Percentiles rank a stretch among this genome's conserved stretches.
Conservation (phyloP, 1,140 invertebrate genomes). For the Alviniconcha marisindica region DNA sequence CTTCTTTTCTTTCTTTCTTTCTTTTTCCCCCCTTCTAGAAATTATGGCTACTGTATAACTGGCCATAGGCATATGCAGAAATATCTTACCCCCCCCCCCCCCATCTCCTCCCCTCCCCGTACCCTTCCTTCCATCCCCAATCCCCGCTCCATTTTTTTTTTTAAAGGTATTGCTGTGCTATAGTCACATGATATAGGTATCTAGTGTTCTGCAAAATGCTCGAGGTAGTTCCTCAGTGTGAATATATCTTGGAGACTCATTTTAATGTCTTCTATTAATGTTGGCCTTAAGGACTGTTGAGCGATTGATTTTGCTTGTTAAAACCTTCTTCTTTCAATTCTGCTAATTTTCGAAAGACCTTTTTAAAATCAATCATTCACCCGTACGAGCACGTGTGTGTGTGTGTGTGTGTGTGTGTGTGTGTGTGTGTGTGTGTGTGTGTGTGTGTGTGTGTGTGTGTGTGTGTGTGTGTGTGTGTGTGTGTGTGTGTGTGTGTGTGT, state of each 20-base stretch:
- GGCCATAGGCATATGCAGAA: too few species aligned
- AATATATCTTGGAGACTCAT: background rate
- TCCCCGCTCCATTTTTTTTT: too few species aligned
- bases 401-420: constrained; percentile 5
- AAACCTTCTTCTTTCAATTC: background rate
- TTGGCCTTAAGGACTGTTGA: background rate
- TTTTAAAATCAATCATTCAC: background rate
- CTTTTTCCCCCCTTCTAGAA: too few species aligned
- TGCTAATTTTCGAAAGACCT: background rate
- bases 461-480: constrained; percentile 17
- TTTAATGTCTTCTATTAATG: background rate
- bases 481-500: constrained; percentile 1
- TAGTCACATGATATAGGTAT: too few species aligned
- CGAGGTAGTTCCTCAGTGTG: background rate
- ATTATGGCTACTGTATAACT: too few species aligned
- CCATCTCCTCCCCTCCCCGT: too few species aligned
- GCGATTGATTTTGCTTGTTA: background rate
- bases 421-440: constrained; percentile 1
- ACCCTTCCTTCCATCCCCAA: too few species aligned
- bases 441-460: background rate
- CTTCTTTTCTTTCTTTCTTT: too few species aligned
- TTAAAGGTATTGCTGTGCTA: too few species aligned
- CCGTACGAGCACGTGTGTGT: background rate
- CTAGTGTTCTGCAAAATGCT: too few species aligned
- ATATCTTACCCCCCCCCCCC: too few species aligned